These are phyloP conservation scores for Amblyjoppa proteus DNA, from an alignment of 2,888 invertebrate genomes.

Conservation along the genomic window DNA sequence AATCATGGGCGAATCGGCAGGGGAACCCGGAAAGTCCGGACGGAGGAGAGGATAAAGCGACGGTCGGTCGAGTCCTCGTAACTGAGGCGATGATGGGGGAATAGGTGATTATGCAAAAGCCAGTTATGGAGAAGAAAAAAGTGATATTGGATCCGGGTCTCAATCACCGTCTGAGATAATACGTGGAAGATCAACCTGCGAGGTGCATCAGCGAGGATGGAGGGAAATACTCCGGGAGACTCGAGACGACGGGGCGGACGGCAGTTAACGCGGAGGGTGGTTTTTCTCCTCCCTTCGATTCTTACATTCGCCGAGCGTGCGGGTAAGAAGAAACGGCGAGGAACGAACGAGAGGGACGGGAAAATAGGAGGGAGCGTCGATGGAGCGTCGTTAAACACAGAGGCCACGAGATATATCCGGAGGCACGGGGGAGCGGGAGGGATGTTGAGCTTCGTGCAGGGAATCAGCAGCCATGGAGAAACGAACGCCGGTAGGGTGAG, in stretches of 20 bases:
- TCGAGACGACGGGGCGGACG: conserved; percentile 20
- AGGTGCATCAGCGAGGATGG: conserved; percentile 25
- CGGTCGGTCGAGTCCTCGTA: neutral
- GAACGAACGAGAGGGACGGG: neutral
- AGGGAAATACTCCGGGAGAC: conserved; percentile 3
- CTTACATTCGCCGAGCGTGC: conserved; percentile 23
- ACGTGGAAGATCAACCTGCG: neutral
- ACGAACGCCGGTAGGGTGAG: conserved; percentile 24
- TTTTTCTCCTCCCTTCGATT: conserved; percentile 41
- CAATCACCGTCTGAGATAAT: neutral
- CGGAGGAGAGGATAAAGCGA: neutral
- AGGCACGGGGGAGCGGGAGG: conserved; percentile 1
- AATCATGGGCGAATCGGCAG: neutral
- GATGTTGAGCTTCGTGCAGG: conserved; percentile 22
- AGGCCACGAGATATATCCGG: conserved; percentile 48
- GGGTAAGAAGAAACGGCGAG: neutral
- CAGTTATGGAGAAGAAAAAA: neutral
- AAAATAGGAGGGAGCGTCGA: conserved; percentile 66
- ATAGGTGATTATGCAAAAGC: neutral
- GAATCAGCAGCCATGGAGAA: conserved; percentile 26
- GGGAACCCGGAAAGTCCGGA: neutral
- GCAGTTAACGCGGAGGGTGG: conserved; percentile 69
- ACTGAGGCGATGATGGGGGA: neutral
- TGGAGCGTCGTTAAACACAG: conserved; percentile 79
- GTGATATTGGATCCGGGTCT: neutral